Evolutionary conservation across 2,888 invertebrate species (phyloP), one percentile per base, ranked within the genome.

Genomic region (Ommatoiulus sabulosus): DNA sequence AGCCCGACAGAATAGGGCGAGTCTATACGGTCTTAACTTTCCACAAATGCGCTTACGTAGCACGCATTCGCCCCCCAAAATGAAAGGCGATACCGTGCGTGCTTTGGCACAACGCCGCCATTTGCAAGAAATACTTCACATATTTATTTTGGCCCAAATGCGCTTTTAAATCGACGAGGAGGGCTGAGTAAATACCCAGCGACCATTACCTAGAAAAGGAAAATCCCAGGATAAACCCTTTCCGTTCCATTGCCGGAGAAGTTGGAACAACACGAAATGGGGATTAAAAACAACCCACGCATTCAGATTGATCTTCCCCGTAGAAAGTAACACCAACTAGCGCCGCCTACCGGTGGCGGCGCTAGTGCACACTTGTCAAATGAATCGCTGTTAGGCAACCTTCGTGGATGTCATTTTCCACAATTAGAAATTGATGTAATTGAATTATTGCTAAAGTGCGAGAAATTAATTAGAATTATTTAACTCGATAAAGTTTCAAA

Each of bases 131-230:
- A 43, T 80, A 35, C 80, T 80, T 80, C 80, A 80, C 80, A 80
- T 80, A 80, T 80, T 80, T 80, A 80, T 80, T 80, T 80, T 80
- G 24, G 80, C 80, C 72, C 80, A 80, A 80, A 80, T 80, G 80
- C 80, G 35, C 80, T 80, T 80, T 80, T 80, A 80, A 80, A 43
- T 12, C 80, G 80, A 72, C 72, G 24, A 24, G 24, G 72, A 24
- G 24, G 20, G 10, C 72, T 24, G 12, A 43, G 80, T 80, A 35
- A 80, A 80, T 15, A 80, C 10, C 35, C 35, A 15, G 8, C 35
- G 8, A 80, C 12, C 80, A 80, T 43, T 80, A 80, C 80, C 35
- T 0, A 15, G 80, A 80, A 43, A 80, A 80, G 35, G 4, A 80
- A 35, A 80, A 35, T 80, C 24, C 35, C 35, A 43, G 57, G 35